These are phyloP conservation scores for Plodia interpunctella DNA, from an alignment of 1,140 invertebrate genomes.

Conservation along the genomic window DNA sequence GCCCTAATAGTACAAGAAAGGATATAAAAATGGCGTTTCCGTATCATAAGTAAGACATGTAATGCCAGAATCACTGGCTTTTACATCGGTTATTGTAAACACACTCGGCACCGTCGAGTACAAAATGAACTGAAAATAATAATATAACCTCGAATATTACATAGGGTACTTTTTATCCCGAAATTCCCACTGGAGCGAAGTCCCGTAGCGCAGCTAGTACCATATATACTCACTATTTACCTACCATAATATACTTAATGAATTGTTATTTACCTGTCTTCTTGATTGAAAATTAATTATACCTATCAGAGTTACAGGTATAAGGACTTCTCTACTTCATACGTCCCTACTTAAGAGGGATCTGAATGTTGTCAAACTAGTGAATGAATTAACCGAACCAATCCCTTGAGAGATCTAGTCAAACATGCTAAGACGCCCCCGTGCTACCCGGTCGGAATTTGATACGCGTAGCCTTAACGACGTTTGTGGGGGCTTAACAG, in stretches of 20 bases:
- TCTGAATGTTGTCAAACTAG: not conserved
- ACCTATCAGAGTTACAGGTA: not conserved
- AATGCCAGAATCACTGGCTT: not conserved
- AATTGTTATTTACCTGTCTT: too few species aligned
- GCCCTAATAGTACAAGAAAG: not conserved
- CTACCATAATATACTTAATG: too few species aligned
- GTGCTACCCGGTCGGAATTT: not conserved
- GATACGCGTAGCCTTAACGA: not conserved
- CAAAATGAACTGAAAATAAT: too few species aligned
- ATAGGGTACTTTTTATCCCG: too few species aligned
- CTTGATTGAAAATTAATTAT: not conserved
- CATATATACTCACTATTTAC: too few species aligned
- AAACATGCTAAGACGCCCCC: not conserved
- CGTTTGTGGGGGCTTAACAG: not conserved
- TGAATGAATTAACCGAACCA: conserved; percentile 2
- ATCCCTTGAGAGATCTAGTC: not conserved
- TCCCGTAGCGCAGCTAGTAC: too few species aligned
- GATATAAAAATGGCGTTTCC: not conserved
- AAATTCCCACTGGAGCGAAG: too few species aligned
- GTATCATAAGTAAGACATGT: not conserved
- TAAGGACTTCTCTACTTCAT: not conserved
- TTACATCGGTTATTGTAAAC: not conserved
- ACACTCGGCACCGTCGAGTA: too few species aligned
- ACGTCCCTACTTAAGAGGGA: not conserved
- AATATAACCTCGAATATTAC: too few species aligned